Percentiles rank a stretch among this genome's conserved stretches.
These are phyloP conservation scores for Nebria brevicollis DNA, from an alignment of 2,888 invertebrate species.

Conservation along the genomic window DNA sequence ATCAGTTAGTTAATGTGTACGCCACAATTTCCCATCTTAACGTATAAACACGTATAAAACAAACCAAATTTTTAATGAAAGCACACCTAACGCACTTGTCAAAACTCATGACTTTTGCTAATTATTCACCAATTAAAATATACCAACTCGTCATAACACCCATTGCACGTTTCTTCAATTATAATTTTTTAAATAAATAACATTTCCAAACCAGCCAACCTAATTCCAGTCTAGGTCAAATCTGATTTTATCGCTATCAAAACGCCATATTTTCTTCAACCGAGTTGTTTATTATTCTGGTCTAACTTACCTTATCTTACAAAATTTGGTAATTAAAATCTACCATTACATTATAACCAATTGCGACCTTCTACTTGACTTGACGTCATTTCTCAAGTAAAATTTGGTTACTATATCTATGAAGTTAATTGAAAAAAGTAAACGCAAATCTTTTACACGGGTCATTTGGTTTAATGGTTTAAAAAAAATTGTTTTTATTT, in stretches of 20 bases:
- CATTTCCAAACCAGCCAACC: neutral
- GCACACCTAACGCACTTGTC: neutral
- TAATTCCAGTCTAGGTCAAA: neutral
- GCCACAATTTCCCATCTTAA: neutral
- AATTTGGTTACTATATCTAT: neutral
- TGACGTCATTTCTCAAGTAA: neutral
- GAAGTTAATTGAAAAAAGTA: too few species aligned
- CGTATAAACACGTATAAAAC: slow-evolving; percentile 9
- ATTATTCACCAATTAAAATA: neutral
- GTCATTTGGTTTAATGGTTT: too few species aligned
- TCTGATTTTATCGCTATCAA: too few species aligned
- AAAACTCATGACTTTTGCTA: neutral
- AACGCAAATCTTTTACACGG: too few species aligned
- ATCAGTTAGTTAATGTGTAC: slow-evolving; percentile 36
- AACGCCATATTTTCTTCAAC: too few species aligned
- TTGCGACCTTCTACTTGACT: neutral
- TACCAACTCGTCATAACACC: too few species aligned
- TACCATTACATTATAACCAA: neutral
- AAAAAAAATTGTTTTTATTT: too few species aligned
- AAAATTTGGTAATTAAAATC: neutral
- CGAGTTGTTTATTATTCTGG: too few species aligned
- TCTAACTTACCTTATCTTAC: too few species aligned
- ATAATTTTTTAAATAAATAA: neutral
- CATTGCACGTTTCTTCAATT: too few species aligned
- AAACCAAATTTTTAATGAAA: slow-evolving; percentile 4